A percentile compares a stretch with the other conserved stretches of the same genome.
phyloP scores from a whole-genome alignment of 2,113 vertebrate genomes.

The Geococcyx californianus region DNA sequence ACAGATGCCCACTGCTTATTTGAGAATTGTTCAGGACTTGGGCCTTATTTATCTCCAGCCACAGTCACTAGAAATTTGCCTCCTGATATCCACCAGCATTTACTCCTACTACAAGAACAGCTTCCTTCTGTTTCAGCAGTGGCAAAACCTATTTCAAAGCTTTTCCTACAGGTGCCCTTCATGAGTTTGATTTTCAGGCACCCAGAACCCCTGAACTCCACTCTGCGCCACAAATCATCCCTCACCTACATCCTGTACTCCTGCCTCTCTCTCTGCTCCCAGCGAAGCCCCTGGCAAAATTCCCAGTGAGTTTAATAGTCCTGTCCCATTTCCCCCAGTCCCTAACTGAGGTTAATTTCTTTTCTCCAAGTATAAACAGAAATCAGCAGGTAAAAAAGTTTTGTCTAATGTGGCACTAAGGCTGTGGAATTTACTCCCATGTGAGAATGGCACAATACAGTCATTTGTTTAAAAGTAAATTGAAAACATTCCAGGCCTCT shows the following conservation, averaged over 20 bases:
- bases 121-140: not conserved
- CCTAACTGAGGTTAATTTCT: conserved; percentile 23
- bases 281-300: conserved; percentile 5
- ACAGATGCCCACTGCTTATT: not conserved
- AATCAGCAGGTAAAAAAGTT: conserved; percentile 58
- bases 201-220: not conserved
- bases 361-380: conserved; percentile 42
- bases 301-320: not conserved
- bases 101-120: not conserved
- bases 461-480: conserved; percentile 67
- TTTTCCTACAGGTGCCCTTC: not conserved
- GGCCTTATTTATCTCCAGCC: not conserved
- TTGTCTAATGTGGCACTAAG: conserved; percentile 18
- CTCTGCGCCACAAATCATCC: not conserved
- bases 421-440: conserved; percentile 61
- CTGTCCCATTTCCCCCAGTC: not conserved
- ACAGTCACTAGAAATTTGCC: not conserved
- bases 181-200: not conserved
- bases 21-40: not conserved
- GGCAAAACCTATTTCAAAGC: not conserved
- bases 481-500: conserved; percentile 67
- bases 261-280: not conserved
- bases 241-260: not conserved
- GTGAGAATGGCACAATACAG: conserved; percentile 63
- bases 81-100: not conserved